Conservation (phyloP, 2,888 invertebrate genomes). For the Pristionchus fissidentatus region DNA sequence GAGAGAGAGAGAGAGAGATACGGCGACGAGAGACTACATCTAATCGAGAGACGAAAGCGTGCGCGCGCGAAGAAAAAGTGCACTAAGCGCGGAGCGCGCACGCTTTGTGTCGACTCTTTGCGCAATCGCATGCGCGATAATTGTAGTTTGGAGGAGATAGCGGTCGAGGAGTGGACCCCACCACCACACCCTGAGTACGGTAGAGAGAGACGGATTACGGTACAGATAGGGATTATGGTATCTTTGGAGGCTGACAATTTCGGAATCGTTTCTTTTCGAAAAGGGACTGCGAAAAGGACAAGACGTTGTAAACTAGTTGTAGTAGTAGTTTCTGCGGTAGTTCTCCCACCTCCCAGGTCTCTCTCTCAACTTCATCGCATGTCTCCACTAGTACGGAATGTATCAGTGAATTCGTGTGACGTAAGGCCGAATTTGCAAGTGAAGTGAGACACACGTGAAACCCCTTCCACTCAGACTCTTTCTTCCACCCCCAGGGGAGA, state of each 20-base stretch:
- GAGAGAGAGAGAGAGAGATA: neutral
- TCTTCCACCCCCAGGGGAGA: neutral
- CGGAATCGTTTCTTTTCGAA: too few relatives aligned
- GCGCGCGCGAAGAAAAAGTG: neutral
- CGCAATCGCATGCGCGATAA: neutral
- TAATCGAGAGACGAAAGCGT: constrained; percentile 13
- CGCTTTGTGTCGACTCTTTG: neutral
- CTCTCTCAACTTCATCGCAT: too few relatives aligned
- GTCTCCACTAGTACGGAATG: too few relatives aligned
- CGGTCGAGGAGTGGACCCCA: constrained; percentile 18
- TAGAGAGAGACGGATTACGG: too few relatives aligned
- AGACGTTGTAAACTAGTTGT: too few relatives aligned
- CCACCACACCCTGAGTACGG: constrained; percentile 3
- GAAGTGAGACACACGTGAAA: neutral
- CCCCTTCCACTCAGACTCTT: neutral
- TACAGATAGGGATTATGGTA: too few relatives aligned
- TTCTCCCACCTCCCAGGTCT: too few relatives aligned
- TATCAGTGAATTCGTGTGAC: too few relatives aligned
- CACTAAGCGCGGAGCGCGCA: neutral
- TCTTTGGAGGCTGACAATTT: too few relatives aligned
- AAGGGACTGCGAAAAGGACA: too few relatives aligned
- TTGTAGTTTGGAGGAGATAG: constrained; percentile 1
- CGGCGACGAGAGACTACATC: neutral
- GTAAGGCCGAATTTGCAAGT: constrained; percentile 13
- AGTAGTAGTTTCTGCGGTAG: too few relatives aligned